A percentile compares a stretch with the other conserved stretches of the same genome.
phyloP scores from a whole-genome alignment of 2,113 vertebrate genomes.

The Bathybates hornii region DNA sequence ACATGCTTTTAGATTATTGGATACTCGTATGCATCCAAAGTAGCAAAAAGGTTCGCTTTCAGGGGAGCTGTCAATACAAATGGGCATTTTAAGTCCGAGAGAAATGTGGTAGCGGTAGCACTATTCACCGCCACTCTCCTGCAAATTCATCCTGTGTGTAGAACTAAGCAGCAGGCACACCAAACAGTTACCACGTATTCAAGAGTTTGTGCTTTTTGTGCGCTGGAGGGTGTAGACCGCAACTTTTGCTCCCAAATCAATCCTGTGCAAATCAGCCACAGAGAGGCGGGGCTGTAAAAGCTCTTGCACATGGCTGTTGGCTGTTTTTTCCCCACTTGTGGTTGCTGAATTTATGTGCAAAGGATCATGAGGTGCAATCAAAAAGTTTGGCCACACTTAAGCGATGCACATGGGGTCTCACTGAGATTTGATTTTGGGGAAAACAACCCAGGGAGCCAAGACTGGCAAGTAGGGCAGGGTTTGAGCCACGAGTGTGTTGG shows the following conservation, averaged over 20 bases:
- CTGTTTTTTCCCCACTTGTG: neutral
- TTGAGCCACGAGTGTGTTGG: neutral
- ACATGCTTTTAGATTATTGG: neutral
- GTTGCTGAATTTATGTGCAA: neutral
- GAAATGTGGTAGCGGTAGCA: neutral
- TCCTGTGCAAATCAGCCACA: neutral
- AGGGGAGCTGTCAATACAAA: neutral
- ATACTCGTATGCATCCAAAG: neutral
- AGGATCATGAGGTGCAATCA: neutral
- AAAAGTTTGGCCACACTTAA: neutral
- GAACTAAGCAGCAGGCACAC: neutral
- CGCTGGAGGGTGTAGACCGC: neutral
- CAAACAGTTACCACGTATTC: neutral
- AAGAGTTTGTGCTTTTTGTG: neutral
- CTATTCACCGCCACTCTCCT: neutral
- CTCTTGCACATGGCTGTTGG: neutral
- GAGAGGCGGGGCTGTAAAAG: neutral
- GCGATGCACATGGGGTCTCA: fast-evolving
- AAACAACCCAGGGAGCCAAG: neutral
- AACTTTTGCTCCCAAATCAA: neutral
- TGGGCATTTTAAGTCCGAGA: neutral
- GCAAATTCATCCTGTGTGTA: neutral
- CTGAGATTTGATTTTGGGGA: fast-evolving
- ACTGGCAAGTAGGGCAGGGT: neutral
- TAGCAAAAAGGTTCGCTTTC: neutral